Conservation (phyloP, 1,140 invertebrate species). For the Hyles euphorbiae region DNA sequence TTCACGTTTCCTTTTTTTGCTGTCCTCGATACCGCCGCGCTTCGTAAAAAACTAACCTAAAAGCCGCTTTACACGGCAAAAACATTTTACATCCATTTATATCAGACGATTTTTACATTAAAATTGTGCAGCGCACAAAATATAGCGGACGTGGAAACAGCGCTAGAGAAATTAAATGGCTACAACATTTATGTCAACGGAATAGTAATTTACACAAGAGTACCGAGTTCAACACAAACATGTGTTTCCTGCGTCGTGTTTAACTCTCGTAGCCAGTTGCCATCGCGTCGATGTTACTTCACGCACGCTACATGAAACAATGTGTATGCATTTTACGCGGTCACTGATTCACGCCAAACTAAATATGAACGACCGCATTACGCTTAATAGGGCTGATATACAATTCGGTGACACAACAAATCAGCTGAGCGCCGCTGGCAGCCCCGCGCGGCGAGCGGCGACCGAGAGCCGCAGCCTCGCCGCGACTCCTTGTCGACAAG, state of each 20-base stretch:
- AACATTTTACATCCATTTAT: too few species aligned
- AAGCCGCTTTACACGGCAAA: too few species aligned
- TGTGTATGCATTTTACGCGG: conserved; percentile 9
- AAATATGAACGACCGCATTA: conserved; percentile 35
- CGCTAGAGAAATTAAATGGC: background rate
- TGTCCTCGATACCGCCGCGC: too few species aligned
- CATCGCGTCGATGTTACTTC: background rate
- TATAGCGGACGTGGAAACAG: too few species aligned
- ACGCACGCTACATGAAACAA: conserved; percentile 18
- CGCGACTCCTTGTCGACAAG: conserved; percentile 31
- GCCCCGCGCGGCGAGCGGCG: conserved; percentile 17
- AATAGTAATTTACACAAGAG: conserved; percentile 7
- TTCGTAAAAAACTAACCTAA: too few species aligned
- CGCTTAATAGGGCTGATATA: conserved; percentile 30
- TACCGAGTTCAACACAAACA: conserved; percentile 14
- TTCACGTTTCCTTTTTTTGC: too few species aligned
- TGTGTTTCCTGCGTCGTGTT: conserved; percentile 20
- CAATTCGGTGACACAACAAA: conserved; percentile 42
- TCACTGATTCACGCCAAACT: conserved; percentile 16
- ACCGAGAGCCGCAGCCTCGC: background rate
- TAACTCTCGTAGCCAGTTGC: background rate
- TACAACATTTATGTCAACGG: conserved; percentile 6
- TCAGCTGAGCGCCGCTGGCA: conserved; percentile 53
- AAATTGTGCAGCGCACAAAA: too few species aligned
- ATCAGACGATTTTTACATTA: too few species aligned